These are phyloP conservation scores for Pollenia griseotomentosa DNA, from an alignment of 2,888 invertebrate species.

Conservation along the genomic window DNA sequence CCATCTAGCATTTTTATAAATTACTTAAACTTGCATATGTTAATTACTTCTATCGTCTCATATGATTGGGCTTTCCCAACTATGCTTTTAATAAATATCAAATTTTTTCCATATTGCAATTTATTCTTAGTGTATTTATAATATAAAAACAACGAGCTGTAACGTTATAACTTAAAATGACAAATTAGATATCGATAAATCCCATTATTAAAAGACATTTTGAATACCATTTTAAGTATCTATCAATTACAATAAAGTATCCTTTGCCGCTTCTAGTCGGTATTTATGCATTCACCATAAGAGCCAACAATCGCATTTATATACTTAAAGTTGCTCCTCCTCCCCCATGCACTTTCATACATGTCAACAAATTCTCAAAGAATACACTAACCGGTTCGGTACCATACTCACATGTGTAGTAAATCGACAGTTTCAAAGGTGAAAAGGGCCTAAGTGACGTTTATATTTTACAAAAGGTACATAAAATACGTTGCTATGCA, in stretches of 20 bases:
- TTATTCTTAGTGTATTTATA: neutral
- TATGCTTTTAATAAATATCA: neutral
- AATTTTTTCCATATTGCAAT: neutral
- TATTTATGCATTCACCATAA: constrained; percentile 28
- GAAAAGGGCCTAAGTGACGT: constrained; percentile 11
- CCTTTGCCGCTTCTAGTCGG: constrained; percentile 24
- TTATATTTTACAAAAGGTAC: neutral
- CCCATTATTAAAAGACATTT: constrained; percentile 37
- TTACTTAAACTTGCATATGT: too few relatives aligned
- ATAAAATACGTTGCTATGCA: neutral
- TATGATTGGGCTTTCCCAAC: too few relatives aligned
- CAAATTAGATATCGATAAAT: constrained; percentile 11
- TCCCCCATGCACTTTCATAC: neutral
- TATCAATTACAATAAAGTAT: constrained; percentile 62
- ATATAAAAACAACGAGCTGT: neutral
- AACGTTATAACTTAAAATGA: constrained; percentile 24
- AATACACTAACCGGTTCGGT: neutral
- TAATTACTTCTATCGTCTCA: too few relatives aligned
- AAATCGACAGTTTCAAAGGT: neutral
- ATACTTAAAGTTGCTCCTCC: neutral
- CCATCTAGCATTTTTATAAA: too few relatives aligned
- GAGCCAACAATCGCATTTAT: constrained; percentile 42
- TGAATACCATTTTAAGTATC: constrained; percentile 49
- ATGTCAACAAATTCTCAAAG: constrained; percentile 29
- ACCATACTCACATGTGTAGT: neutral